A percentile compares a stretch with the other conserved stretches of the same genome.
These are phyloP conservation scores for Hippocampus comes DNA, from an alignment of 2,113 vertebrate species.

Conservation along the genomic window DNA sequence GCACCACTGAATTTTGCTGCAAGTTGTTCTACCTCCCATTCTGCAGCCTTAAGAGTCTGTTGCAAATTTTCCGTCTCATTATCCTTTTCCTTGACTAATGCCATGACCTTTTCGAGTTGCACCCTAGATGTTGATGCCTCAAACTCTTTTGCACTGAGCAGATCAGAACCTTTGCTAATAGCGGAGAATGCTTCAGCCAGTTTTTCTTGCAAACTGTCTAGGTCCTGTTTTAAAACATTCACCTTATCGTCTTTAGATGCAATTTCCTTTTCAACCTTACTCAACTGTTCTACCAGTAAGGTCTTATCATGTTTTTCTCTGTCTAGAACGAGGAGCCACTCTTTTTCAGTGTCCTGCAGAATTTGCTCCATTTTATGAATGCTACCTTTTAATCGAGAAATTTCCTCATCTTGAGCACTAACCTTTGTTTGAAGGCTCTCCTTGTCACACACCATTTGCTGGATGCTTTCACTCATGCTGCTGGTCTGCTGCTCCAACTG, in stretches of 20 bases:
- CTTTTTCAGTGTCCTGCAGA: slow-evolving; percentile 79
- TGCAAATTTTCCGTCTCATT: slow-evolving; percentile 57
- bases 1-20: slow-evolving; percentile 38
- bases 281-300: slow-evolving; percentile 70
- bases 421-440: slow-evolving; percentile 82
- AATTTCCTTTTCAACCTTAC: slow-evolving; percentile 69
- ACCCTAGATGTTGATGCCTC: slow-evolving; percentile 60
- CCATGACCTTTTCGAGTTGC: slow-evolving; percentile 72
- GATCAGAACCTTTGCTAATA: slow-evolving; percentile 66
- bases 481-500: slow-evolving; percentile 68
- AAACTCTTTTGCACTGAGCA: slow-evolving; percentile 61
- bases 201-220: slow-evolving; percentile 74
- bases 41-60: slow-evolving; percentile 61
- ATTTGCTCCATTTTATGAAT: slow-evolving; percentile 72
- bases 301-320: slow-evolving; percentile 72
- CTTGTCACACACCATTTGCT: slow-evolving; percentile 72
- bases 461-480: slow-evolving; percentile 63
- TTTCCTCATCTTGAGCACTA: slow-evolving; percentile 80
- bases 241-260: slow-evolving; percentile 78
- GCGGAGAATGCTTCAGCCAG: slow-evolving; percentile 65
- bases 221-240: slow-evolving; percentile 74
- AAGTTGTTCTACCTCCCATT: slow-evolving; percentile 59
- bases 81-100: slow-evolving; percentile 71
- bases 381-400: slow-evolving; percentile 70
- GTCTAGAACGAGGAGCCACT: slow-evolving; percentile 75